Evolutionary conservation across 2,797 vertebrate genomes (phyloP), one percentile per base, ranked within the genome.

Genomic region (Platyrinchus mystaceus): DNA sequence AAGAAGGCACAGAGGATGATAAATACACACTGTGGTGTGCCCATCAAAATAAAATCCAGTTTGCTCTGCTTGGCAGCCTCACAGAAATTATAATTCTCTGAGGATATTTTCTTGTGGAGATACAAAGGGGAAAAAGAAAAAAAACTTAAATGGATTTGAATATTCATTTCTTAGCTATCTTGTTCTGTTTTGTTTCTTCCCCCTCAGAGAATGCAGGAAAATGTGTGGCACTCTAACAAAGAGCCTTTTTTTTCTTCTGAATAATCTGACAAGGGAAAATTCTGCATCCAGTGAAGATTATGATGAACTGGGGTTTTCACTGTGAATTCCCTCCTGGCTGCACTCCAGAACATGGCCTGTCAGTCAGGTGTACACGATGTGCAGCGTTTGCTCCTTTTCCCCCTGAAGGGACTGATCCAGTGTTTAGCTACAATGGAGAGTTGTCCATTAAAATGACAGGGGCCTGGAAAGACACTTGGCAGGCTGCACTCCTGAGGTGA

Each of bases 51-150:
- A 63, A 75, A 93, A 87, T 79, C 75, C 79, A 6, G 14, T 86
- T 77, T 86, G 47, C 66, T 95, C 70, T 71, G 76, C 88, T 89
- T 94, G 78, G 87, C 78, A 96, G 78, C 55, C n/a, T 81, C 2
- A 64, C 34, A 80, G 60, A 85, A 73, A 90, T 1, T 14, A 63
- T 67, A 79, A 64, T 79, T 90, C 91, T 95, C 90, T 77, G 82
- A 87, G 88, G 91, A 58, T 59, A 49, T 89, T 89, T 94, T 70
- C 92, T 87, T 63, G 59, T 1, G 37, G 66, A 82, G 77, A 77
- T 20, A 81, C 24, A 90, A 84, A 83, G 36, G 13, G 1, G 9
- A 22, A 37, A 73, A 50, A 70, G 14, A 47, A 47, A 47, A n/a
- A 3, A 20, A 59, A 39, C 36, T 37, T 86, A 44, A 82, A 37